A percentile compares a stretch with the other conserved stretches of the same genome.
Evolutionary conservation across 2,113 vertebrate genomes (phyloP).

Genomic region (Lates calcarifer): DNA sequence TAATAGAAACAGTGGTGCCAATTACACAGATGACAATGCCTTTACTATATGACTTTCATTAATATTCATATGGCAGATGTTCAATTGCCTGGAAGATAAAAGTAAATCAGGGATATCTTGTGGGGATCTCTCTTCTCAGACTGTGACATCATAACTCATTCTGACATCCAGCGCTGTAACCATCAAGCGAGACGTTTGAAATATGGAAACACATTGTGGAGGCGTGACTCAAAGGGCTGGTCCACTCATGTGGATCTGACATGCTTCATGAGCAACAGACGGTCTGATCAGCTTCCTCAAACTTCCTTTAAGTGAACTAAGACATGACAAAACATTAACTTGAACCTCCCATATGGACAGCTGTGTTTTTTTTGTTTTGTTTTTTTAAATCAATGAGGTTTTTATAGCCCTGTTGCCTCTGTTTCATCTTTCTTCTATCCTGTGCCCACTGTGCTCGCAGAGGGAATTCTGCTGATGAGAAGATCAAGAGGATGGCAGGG

Average conservation of each 20-base stretch:
- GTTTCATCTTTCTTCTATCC: slow-evolving; percentile 28
- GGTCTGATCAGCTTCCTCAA: neutral
- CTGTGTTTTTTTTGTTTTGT: slow-evolving; percentile 23
- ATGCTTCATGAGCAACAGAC: slow-evolving; percentile 24
- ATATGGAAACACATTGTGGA: slow-evolving; percentile 45
- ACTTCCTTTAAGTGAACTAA: neutral
- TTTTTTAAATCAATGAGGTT: slow-evolving; percentile 52
- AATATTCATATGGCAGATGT: slow-evolving; percentile 70
- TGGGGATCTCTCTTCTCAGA: slow-evolving; percentile 47
- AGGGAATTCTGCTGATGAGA: slow-evolving; percentile 34
- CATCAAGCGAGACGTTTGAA: slow-evolving; percentile 48
- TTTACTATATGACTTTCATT: slow-evolving; percentile 54
- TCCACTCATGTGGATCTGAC: slow-evolving; percentile 42
- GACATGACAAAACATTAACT: slow-evolving; percentile 10
- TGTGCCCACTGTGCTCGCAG: slow-evolving; percentile 16
- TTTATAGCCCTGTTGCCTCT: slow-evolving; percentile 21
- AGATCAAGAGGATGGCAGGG: slow-evolving; percentile 32
- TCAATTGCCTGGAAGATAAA: slow-evolving; percentile 58
- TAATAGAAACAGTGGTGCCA: slow-evolving; percentile 37
- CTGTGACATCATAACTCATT: slow-evolving; percentile 63
- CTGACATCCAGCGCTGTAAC: slow-evolving; percentile 43
- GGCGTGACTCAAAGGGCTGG: slow-evolving; percentile 14
- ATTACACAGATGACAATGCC: slow-evolving; percentile 57
- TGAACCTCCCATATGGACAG: slow-evolving; percentile 1
- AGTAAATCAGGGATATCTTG: slow-evolving; percentile 57